Percentiles rank a stretch among this genome's conserved stretches.
Evolutionary conservation across 2,797 vertebrate genomes (phyloP).

Genomic region (Periophthalmus magnuspinnatus): DNA sequence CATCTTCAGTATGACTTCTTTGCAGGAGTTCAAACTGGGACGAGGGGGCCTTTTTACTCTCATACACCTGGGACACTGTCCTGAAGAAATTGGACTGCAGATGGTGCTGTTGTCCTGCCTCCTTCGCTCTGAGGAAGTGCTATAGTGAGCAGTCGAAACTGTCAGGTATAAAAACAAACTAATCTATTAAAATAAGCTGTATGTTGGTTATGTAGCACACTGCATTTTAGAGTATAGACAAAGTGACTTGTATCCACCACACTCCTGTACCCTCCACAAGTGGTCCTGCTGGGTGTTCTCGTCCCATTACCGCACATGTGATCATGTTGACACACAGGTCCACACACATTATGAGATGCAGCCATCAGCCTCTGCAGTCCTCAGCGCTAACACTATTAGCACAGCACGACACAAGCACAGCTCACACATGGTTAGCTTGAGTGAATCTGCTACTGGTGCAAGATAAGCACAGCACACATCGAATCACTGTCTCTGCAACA

Average conservation of each 20-base stretch:
- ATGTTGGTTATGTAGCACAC: neutral
- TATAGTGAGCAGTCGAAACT: too few species aligned
- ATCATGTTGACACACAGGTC: constrained; percentile 42
- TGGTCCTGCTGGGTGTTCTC: constrained; percentile 23
- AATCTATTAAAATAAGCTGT: neutral
- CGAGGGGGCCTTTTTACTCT: too few species aligned
- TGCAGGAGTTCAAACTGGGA: too few species aligned
- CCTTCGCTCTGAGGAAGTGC: too few species aligned
- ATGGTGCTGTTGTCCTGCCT: too few species aligned
- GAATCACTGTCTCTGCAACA: neutral
- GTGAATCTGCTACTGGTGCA: constrained; percentile 30
- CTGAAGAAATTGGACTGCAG: too few species aligned
- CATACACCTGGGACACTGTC: too few species aligned
- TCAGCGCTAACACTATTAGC: constrained; percentile 49
- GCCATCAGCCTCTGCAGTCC: constrained; percentile 45
- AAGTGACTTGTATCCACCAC: neutral
- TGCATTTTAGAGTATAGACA: neutral
- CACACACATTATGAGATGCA: constrained; percentile 50
- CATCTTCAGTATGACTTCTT: too few species aligned
- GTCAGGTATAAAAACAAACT: too few species aligned
- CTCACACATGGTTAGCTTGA: constrained; percentile 41
- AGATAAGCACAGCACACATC: constrained; percentile 24
- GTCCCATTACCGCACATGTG: constrained; percentile 36
- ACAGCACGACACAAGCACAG: constrained; percentile 25
- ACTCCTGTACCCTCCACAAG: neutral